phyloP scores from a whole-genome alignment of 2,113 vertebrate species.

The Tonatia bakeri region DNA sequence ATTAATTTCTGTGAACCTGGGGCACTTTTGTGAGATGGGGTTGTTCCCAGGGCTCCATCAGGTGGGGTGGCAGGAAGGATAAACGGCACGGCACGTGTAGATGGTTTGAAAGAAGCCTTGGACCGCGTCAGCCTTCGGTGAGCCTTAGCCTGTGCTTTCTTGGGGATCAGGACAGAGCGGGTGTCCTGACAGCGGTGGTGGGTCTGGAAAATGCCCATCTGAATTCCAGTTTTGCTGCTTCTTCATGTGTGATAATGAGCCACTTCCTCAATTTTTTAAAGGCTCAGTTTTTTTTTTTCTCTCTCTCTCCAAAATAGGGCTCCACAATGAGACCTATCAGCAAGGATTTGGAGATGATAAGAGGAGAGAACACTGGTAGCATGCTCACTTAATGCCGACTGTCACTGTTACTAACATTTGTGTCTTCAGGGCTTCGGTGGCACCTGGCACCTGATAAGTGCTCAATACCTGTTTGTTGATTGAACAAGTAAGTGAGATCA shows the following conservation, averaged over 20 bases:
- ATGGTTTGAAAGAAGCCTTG: neutral
- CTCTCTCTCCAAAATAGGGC: neutral
- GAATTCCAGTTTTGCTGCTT: neutral
- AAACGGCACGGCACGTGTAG: fast-evolving
- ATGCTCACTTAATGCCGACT: fast-evolving
- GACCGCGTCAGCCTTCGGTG: neutral
- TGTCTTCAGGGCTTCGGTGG: neutral
- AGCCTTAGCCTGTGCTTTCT: neutral
- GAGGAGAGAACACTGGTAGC: neutral
- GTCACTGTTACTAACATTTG: neutral
- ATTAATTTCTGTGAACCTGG: neutral
- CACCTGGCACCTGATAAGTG: neutral
- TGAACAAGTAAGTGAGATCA: neutral
- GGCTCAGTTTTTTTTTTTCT: neutral
- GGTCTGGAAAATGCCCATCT: no score
- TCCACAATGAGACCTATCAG: no score
- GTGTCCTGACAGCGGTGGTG: neutral
- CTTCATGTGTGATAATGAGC: neutral
- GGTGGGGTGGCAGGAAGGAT: neutral
- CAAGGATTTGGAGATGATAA: neutral
- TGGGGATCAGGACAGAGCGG: fast-evolving
- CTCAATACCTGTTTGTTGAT: neutral
- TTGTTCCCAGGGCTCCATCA: neutral
- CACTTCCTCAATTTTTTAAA: neutral
- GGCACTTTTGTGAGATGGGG: neutral